A percentile compares a stretch with the other conserved stretches of the same genome.
Evolutionary conservation across 2,797 vertebrate genomes (phyloP).

Genomic region (Tadarida brasiliensis): DNA sequence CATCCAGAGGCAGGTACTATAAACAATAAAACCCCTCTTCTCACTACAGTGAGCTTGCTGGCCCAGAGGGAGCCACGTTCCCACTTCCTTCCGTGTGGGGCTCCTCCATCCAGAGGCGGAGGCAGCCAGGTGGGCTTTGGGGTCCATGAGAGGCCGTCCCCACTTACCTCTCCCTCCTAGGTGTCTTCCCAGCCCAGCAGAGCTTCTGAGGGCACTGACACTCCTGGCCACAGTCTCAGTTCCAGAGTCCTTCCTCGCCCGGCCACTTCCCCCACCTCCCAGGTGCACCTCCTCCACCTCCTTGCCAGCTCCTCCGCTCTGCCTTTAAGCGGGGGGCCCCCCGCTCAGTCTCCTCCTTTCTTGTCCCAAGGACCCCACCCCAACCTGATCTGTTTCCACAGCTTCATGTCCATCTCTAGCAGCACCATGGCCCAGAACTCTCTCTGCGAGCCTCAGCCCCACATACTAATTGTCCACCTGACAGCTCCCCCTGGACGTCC

Average conservation of each 20-base stretch:
- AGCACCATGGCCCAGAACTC: neutral
- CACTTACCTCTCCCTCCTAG: neutral
- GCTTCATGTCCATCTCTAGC: neutral
- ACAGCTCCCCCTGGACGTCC: neutral
- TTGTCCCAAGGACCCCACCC: neutral
- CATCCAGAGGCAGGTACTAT: neutral
- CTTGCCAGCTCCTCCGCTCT: neutral
- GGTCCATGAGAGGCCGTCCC: neutral
- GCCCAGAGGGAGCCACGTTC: neutral
- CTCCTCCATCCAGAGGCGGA: neutral
- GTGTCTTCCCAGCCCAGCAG: neutral
- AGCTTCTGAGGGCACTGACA: neutral
- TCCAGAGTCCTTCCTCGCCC: neutral
- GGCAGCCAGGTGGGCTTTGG: neutral
- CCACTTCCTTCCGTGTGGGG: neutral
- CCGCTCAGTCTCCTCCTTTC: rapidly evolving
- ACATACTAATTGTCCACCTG: neutral
- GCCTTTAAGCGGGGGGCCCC: neutral
- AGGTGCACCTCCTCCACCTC: neutral
- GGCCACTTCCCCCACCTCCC: neutral
- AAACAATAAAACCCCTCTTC: neutral
- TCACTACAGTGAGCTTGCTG: neutral
- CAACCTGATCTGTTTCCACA: neutral
- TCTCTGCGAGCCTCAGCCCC: neutral
- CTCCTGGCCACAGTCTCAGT: neutral